Conservation (phyloP, 2,888 invertebrate species). For the Ennomos erosarius region DNA sequence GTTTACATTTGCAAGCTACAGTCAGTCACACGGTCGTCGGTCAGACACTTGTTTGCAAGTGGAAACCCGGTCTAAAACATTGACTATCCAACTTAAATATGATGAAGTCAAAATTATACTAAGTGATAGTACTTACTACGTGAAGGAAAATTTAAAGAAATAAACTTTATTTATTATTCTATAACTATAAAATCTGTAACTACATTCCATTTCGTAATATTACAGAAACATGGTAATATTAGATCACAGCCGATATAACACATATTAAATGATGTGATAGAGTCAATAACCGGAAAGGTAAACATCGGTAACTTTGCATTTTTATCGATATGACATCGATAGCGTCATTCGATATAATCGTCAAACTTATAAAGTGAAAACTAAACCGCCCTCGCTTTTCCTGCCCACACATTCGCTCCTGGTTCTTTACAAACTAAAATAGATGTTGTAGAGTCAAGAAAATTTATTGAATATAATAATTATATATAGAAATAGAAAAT, state of each 20-base stretch:
- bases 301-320: conserved; percentile 43
- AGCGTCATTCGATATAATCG: conserved; percentile 23
- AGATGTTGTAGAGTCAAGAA: background rate
- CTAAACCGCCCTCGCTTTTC: conserved; percentile 60
- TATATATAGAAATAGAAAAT: too few species aligned
- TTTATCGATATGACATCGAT: conserved; percentile 33
- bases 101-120: too few species aligned
- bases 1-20: too few species aligned
- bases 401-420: conserved; percentile 43
- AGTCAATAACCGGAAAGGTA: conserved; percentile 39
- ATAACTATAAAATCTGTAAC: too few species aligned
- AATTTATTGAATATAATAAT: background rate
- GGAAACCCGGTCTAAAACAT: too few species aligned
- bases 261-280: conserved; percentile 7
- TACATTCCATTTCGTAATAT: background rate
- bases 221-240: conserved; percentile 4
- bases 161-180: too few species aligned
- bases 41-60: too few species aligned
- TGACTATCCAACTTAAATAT: too few species aligned
- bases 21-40: too few species aligned
- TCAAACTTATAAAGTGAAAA: conserved; percentile 57
- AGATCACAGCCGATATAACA: conserved; percentile 1
- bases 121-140: too few species aligned
- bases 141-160: too few species aligned
- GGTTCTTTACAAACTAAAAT: conserved; percentile 2